Evolutionary conservation across 2,113 vertebrate species (phyloP).

Genomic region (Mus spicilegus): DNA sequence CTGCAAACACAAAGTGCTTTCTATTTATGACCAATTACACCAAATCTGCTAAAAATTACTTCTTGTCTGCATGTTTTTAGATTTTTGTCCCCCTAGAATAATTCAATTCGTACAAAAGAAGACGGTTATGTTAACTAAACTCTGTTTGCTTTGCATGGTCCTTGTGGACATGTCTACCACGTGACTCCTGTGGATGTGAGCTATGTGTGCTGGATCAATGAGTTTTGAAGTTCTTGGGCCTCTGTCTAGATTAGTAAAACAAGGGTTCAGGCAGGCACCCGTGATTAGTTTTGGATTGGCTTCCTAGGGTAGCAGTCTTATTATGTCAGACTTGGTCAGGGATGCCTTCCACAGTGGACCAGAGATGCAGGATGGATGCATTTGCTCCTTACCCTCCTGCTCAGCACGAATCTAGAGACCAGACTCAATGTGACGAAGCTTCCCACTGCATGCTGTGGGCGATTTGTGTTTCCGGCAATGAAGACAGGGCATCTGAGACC

Average conservation of each 20-base stretch:
- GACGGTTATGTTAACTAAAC: neutral
- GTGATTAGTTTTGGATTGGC: neutral
- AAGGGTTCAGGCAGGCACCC: neutral
- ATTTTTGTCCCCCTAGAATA: constrained; percentile 1
- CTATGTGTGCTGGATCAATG: neutral
- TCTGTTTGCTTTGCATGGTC: neutral
- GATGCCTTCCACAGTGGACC: neutral
- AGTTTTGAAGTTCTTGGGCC: neutral
- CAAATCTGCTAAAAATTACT: neutral
- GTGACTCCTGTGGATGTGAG: neutral
- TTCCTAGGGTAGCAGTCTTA: neutral
- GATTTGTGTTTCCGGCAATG: neutral
- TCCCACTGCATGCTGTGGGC: neutral
- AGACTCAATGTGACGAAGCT: neutral
- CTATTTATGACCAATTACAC: neutral
- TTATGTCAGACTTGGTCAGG: neutral
- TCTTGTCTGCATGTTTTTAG: neutral
- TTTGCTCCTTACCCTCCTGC: neutral
- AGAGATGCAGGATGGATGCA: too few relatives aligned
- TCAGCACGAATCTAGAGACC: neutral
- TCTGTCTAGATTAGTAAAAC: neutral
- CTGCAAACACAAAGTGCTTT: neutral
- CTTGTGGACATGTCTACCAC: neutral
- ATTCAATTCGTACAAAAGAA: neutral
- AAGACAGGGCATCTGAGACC: neutral